A percentile compares a stretch with the other conserved stretches of the same genome.
Evolutionary conservation across 2,888 invertebrate species (phyloP).

Genomic region (Rhagium mordax): DNA sequence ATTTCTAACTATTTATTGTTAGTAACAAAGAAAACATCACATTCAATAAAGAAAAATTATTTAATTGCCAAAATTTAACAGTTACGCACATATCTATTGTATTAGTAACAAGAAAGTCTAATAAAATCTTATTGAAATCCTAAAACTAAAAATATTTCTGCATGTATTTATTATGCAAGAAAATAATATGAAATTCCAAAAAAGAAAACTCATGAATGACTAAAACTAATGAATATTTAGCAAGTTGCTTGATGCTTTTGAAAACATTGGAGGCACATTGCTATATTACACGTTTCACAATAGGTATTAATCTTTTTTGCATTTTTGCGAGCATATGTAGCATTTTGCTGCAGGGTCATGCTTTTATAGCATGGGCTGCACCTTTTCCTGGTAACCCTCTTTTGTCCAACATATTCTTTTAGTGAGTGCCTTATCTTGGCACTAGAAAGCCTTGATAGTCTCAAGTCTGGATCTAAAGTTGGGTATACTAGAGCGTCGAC

Average conservation of each 20-base stretch:
- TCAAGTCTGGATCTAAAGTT: background rate
- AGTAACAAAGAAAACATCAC: too few relatives aligned
- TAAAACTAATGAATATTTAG: too few relatives aligned
- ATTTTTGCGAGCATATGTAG: slow-evolving; percentile 3
- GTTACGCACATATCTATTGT: too few relatives aligned
- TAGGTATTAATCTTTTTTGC: slow-evolving; percentile 8
- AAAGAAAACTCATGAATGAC: too few relatives aligned
- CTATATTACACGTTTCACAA: background rate
- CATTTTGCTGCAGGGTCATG: background rate
- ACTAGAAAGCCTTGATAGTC: background rate
- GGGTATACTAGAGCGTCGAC: background rate
- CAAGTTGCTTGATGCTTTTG: slow-evolving; percentile 12
- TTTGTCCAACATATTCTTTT: slow-evolving; percentile 6
- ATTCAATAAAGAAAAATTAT: too few relatives aligned
- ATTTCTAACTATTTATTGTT: too few relatives aligned
- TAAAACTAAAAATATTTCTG: too few relatives aligned
- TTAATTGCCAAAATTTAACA: too few relatives aligned
- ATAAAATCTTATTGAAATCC: too few relatives aligned
- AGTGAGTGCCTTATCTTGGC: slow-evolving; percentile 4
- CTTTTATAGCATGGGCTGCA: slow-evolving; percentile 10
- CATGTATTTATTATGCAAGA: too few relatives aligned
- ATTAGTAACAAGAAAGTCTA: too few relatives aligned
- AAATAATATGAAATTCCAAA: too few relatives aligned
- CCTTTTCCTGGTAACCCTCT: slow-evolving; percentile 31
- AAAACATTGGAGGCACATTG: slow-evolving; percentile 9